Conservation (phyloP, 30 jellyfish, hydroid and myxozoan species). For the Hydra vulgaris region DNA sequence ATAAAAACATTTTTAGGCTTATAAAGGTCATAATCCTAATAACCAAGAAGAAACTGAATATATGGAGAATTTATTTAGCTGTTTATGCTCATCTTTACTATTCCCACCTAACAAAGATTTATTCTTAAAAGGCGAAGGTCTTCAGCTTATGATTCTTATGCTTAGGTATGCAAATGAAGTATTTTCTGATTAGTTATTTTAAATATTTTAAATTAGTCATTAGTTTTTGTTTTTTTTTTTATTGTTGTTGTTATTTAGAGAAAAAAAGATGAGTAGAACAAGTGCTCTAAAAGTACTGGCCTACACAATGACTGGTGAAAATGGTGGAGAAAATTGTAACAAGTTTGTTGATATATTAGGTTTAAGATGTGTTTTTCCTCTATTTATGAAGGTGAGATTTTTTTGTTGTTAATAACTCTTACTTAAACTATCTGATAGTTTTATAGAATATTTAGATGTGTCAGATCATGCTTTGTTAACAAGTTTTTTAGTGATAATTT, state of each 20-base stretch:
- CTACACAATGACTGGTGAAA: constrained; percentile 91
- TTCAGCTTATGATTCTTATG: constrained; percentile 91
- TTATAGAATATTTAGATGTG: no score
- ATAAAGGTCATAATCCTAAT: constrained; percentile 73
- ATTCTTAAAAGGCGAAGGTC: constrained; percentile 95
- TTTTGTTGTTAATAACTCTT: no score
- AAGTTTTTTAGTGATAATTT: no score
- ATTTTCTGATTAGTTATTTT: no score
- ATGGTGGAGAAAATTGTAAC: constrained; percentile 81
- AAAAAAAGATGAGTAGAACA: constrained; percentile 74
- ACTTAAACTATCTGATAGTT: no score
- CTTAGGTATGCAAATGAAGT: constrained; percentile 70
- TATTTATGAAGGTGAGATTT: constrained; percentile 76
- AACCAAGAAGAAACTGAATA: constrained; percentile 78
- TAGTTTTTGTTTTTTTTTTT: no score
- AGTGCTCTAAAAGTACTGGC: constrained; percentile 89
- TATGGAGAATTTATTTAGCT: constrained; percentile 88
- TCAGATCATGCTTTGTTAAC: no score
- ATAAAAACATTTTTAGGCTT: no score
- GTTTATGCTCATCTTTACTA: constrained; percentile 82
- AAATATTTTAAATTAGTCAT: not conserved
- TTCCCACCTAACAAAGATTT: constrained; percentile 68
- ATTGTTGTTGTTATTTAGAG: constrained; percentile 62
- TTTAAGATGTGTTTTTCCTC: constrained; percentile 74
- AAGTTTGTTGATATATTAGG: constrained; percentile 93